Evolutionary conservation across 1,140 invertebrate genomes (phyloP).

Genomic region (Battus philenor): DNA sequence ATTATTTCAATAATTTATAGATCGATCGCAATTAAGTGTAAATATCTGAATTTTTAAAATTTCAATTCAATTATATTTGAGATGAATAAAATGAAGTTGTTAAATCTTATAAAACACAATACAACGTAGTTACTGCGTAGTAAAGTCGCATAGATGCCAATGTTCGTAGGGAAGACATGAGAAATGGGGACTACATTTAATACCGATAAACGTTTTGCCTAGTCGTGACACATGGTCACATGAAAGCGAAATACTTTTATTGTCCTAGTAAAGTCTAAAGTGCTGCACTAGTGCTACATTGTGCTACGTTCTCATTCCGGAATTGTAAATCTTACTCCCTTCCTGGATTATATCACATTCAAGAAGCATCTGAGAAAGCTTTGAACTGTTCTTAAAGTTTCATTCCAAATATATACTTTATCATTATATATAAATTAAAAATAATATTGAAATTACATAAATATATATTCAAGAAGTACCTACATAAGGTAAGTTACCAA

Average conservation of each 20-base stretch:
- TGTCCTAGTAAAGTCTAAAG: conserved; percentile 71
- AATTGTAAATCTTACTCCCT: conserved; percentile 7
- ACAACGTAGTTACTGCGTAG: too few species aligned
- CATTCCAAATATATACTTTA: conserved; percentile 2
- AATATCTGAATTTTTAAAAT: conserved; percentile 18
- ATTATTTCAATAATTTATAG: conserved; percentile 7
- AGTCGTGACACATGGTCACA: conserved; percentile 28
- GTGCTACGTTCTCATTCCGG: conserved; percentile 28
- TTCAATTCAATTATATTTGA: too few species aligned
- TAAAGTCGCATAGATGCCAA: conserved; percentile 18
- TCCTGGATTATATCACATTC: conserved; percentile 4
- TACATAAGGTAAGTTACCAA: background rate
- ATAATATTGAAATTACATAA: background rate
- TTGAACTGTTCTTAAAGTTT: background rate
- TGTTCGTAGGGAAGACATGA: conserved; percentile 26
- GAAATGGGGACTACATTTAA: conserved; percentile 25
- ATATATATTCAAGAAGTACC: background rate
- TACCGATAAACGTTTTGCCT: conserved; percentile 12
- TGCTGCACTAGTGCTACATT: conserved; percentile 55
- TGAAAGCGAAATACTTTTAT: conserved; percentile 59
- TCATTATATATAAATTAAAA: background rate
- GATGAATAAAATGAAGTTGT: too few species aligned
- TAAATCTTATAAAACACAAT: too few species aligned
- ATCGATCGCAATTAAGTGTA: conserved; percentile 18
- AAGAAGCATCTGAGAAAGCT: conserved; percentile 8